Base-by-base conservation (phyloP, 2,888 invertebrate species). In the Polia nebulosa region DNA sequence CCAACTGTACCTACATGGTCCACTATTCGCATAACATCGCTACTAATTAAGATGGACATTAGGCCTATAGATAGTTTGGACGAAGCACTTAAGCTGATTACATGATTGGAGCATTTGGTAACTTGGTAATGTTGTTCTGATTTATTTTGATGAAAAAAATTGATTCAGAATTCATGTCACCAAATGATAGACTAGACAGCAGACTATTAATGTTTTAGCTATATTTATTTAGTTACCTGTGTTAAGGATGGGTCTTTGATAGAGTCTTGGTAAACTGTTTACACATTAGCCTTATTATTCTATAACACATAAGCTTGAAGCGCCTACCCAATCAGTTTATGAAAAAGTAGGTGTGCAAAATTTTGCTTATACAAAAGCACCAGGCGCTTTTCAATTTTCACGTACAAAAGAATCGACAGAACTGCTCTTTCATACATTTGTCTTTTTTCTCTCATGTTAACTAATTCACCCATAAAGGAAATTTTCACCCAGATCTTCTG, bases 31-130 rank as follows among this genome's bases (percentile, higher is more conserved):
- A 47, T 63, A 41, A 77, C 67, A 68, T 71, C 70, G 52, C n/a
- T 65, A 29, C 62, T 81, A 71, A 71, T 77, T 77, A 77, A 79
- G 66, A 64, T 34, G 52, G 53, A 70, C 73, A 70, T 49, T 61
- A 27, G 47, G 13, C 36, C 39, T 64, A 71, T 63, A 75, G 51
- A 25, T 71, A 62, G 25, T 34, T 44, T 22, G 41, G 47, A 52
- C 25, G 20, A 1, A 60, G 63, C 80, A 75, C 80, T 80, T 77
- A 77, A 75, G 69, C 69, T 75, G 63, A 77, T 77, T 79, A 77
- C 65, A 60, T 57, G 49, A 72, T 53, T 49, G 52, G 25, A 52
- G 59, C 32, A 45, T 29, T 47, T 32, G 17, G 29, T 25, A 17
- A 39, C 9, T 27, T 59, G 11, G 9, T n/a, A 25, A 22, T 36